A percentile compares a stretch with the other conserved stretches of the same genome.
Conservation (phyloP, 2,113 vertebrate species). For the Perognathus longimembris region DNA sequence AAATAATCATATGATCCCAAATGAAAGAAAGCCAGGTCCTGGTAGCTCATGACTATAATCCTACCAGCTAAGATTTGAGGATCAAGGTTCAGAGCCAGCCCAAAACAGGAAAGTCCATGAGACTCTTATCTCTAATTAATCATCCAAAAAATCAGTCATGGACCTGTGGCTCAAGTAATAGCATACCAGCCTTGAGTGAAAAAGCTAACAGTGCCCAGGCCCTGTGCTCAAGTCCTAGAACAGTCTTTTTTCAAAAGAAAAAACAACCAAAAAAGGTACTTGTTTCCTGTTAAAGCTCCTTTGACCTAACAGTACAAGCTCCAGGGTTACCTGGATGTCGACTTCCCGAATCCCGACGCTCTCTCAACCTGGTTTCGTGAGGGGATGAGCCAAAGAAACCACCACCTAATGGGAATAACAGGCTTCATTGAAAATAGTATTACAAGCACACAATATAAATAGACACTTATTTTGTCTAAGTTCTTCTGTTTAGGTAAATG, state of each 20-base stretch:
- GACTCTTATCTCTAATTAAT: too few species aligned
- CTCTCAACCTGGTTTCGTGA: neutral
- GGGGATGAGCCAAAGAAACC: neutral
- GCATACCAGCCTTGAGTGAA: too few species aligned
- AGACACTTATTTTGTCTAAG: neutral
- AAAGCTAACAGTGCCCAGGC: too few species aligned
- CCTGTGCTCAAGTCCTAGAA: too few species aligned
- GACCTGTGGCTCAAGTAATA: too few species aligned
- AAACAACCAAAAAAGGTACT: neutral
- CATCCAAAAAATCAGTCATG: too few species aligned
- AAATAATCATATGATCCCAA: neutral
- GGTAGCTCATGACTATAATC: too few species aligned
- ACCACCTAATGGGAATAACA: neutral
- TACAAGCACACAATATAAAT: neutral
- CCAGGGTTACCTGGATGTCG: neutral
- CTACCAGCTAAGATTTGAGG: too few species aligned
- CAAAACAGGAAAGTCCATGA: too few species aligned
- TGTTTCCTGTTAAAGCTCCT: neutral
- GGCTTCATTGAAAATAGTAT: neutral
- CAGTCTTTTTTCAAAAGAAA: too few species aligned
- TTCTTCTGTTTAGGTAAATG: neutral
- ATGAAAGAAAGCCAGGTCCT: neutral
- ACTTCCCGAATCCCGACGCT: neutral
- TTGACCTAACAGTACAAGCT: constrained; percentile 1
- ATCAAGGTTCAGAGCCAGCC: too few species aligned